Conservation (phyloP, 2,797 vertebrate species). For the Amniataba percoides region DNA sequence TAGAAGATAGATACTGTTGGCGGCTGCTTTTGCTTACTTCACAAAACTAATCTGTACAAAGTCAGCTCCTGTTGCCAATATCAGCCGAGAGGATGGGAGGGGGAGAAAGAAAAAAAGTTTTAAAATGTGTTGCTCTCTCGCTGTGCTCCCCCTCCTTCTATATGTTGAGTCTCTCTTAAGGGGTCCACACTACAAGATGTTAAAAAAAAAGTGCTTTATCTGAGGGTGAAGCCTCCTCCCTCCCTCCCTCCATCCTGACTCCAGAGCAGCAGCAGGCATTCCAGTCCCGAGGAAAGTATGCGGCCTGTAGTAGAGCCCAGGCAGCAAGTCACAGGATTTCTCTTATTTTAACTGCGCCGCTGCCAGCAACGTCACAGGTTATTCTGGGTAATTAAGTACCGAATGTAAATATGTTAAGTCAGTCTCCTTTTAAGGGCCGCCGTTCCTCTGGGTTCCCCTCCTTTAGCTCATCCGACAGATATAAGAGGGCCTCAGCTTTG, state of each 20-base stretch:
- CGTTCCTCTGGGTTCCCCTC: conserved; percentile 5
- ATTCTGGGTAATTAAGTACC: conserved; percentile 74
- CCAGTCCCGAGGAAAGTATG: conserved; percentile 81
- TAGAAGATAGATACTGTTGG: conserved; percentile 82
- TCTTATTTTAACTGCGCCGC: conserved; percentile 70
- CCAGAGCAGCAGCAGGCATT: conserved; percentile 68
- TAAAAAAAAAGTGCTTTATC: conserved; percentile 69
- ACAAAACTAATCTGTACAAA: conserved; percentile 69
- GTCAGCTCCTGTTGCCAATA: conserved; percentile 22
- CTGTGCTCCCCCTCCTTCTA: background rate
- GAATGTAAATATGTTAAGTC: conserved; percentile 66
- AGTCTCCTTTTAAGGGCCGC: conserved; percentile 52
- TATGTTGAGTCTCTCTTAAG: conserved; percentile 16
- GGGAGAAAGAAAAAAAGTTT: background rate
- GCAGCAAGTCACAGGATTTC: conserved; percentile 79
- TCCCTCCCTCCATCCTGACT: conserved; percentile 27
- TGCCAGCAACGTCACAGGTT: conserved; percentile 67
- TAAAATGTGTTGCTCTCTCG: conserved; percentile 9
- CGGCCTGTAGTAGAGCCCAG: conserved; percentile 67
- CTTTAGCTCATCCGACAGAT: conserved; percentile 1
- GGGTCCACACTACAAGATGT: conserved; percentile 47
- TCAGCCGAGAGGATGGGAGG: background rate
- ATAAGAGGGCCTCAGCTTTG: conserved; percentile 1
- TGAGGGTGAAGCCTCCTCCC: conserved; percentile 58
- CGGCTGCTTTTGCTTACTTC: conserved; percentile 78